Conservation (phyloP, 2,888 invertebrate genomes). For the Caenorhabditis sulstoni region DNA sequence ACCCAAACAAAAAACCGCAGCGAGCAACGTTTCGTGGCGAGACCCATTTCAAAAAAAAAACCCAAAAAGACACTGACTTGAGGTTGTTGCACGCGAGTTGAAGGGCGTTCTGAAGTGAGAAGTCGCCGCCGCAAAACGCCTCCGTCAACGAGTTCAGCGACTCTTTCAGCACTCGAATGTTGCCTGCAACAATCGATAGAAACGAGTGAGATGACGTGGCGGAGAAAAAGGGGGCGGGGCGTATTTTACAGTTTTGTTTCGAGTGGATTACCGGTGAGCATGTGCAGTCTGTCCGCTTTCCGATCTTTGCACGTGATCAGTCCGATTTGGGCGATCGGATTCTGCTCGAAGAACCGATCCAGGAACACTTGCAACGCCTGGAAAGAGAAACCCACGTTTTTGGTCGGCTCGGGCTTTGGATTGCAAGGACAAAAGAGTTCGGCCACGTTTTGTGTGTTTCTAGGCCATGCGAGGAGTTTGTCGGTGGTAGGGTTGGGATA, state of each 20-base stretch:
- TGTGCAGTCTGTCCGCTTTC: slow-evolving; percentile 92
- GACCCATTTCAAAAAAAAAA: too few relatives aligned
- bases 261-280: slow-evolving; percentile 88
- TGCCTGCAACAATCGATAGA: slow-evolving; percentile 60
- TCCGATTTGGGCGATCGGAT: slow-evolving; percentile 97
- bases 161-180: slow-evolving; percentile 81
- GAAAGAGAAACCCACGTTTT: too few relatives aligned
- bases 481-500: too few relatives aligned
- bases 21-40: too few relatives aligned
- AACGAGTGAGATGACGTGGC: too few relatives aligned
- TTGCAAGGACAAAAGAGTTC: too few relatives aligned
- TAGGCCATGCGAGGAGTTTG: too few relatives aligned
- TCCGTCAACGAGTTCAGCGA: slow-evolving; percentile 83
- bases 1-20: too few relatives aligned
- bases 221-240: neutral
- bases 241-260: neutral
- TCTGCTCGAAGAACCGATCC: slow-evolving; percentile 97
- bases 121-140: slow-evolving; percentile 89
- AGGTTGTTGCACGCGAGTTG: slow-evolving; percentile 91
- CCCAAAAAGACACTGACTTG: slow-evolving; percentile 83
- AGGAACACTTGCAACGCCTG: slow-evolving; percentile 90
- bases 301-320: slow-evolving; percentile 93
- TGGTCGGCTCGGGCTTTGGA: too few relatives aligned
- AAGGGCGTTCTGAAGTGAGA: slow-evolving; percentile 95
- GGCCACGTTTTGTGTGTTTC: too few relatives aligned